Evolutionary conservation across 2,888 invertebrate species (phyloP), one percentile per base, ranked within the genome.

Genomic region (Azorinus chamasolen): DNA sequence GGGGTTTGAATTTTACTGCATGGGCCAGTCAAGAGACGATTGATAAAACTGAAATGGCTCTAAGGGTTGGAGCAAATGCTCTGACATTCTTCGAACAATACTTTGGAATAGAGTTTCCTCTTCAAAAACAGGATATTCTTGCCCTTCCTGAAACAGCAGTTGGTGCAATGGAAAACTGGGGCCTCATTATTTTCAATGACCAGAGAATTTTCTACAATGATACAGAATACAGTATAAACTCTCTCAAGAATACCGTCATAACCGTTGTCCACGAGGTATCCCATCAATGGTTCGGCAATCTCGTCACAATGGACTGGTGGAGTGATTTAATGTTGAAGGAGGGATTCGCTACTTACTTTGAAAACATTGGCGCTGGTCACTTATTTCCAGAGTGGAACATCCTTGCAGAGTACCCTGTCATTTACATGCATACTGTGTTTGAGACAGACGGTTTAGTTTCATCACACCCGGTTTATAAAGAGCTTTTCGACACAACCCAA

Each of bases 301-400:
- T 93, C 95, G 97, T 98, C 0, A 97, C 97, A 14, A 96, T 97
- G 95, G 95, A 95, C 82, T 97, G 97, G 97, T 97, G 97, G 97
- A 95, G 96, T 0, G 97, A 97, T 90, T 94, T 97, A 14, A 97
- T 97, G 97, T 93, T 97, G 2, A 97, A 97, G 88, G 97, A 97
- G 92, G 97, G 97, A 0, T 96, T 96, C 88, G 96, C 96, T 1
- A 97, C 97, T 58, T 96, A 96, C 88, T 95, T 96, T 83, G 96
- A 96, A 87, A 95, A 95, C 64, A 57, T 90, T 45, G 96, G 96
- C 6, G 94, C 96, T 0, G 94, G 96, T 85, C 93, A 96, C 83
- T 93, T 95, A 16, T 95, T 96, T 83, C 95, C 96, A 0, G 95
- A 96, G 6, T 98, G 97, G 97, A 95, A 96, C 88, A 95, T 96